Evolutionary conservation across 1,140 invertebrate species (phyloP).

Genomic region (Hyphantria cunea): DNA sequence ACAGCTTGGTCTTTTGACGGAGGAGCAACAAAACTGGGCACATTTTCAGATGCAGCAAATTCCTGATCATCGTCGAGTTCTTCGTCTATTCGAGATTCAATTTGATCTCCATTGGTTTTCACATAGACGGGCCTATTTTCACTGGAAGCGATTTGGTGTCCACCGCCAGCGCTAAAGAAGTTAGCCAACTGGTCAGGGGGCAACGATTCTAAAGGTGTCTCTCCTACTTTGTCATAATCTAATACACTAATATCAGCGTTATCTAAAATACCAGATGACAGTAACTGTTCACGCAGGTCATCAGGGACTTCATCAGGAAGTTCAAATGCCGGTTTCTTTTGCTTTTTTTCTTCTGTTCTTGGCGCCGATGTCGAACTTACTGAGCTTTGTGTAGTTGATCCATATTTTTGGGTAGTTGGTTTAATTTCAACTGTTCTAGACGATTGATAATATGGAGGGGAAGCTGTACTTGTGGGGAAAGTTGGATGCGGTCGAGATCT

Average conservation of each 20-base stretch:
- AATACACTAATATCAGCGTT: slow-evolving; percentile 93
- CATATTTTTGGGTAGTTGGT: slow-evolving; percentile 70
- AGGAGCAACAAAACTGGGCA: slow-evolving; percentile 70
- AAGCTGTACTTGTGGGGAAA: slow-evolving; percentile 58
- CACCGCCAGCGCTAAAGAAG: slow-evolving; percentile 90
- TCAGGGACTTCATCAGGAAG: slow-evolving; percentile 94
- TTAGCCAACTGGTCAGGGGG: slow-evolving; percentile 93
- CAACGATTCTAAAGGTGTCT: slow-evolving; percentile 90
- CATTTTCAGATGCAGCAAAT: slow-evolving; percentile 72
- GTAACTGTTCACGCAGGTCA: slow-evolving; percentile 89
- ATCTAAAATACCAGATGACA: slow-evolving; percentile 92
- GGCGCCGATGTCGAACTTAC: slow-evolving; percentile 67
- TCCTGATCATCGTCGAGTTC: slow-evolving; percentile 77
- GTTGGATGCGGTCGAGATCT: slow-evolving; percentile 55
- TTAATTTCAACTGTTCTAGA: slow-evolving; percentile 70
- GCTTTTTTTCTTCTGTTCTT: slow-evolving; percentile 78
- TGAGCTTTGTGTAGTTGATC: slow-evolving; percentile 68
- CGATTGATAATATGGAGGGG: slow-evolving; percentile 66
- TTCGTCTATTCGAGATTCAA: slow-evolving; percentile 81
- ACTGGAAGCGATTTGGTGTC: slow-evolving; percentile 86
- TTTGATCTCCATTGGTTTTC: slow-evolving; percentile 83
- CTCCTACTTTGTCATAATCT: slow-evolving; percentile 94
- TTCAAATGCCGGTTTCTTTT: slow-evolving; percentile 82
- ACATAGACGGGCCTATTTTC: slow-evolving; percentile 85
- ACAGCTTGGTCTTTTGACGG: slow-evolving; percentile 83